These are phyloP conservation scores for Catocala nupta DNA, from an alignment of 2,888 invertebrate species.

Conservation along the genomic window DNA sequence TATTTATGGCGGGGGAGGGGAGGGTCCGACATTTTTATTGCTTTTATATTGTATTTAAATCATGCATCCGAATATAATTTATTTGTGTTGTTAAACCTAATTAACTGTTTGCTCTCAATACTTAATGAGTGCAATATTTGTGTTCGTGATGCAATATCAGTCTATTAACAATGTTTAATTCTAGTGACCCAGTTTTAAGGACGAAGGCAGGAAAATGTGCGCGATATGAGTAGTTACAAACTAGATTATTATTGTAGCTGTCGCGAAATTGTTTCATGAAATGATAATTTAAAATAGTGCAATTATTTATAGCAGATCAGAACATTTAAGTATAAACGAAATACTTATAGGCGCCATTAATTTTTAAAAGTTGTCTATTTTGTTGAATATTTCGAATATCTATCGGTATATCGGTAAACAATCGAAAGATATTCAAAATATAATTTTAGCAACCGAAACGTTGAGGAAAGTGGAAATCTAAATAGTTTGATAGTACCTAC, in stretches of 20 bases:
- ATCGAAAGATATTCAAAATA: too few relatives aligned
- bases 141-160: slow-evolving; percentile 33
- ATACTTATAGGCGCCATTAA: too few relatives aligned
- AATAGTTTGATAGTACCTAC: too few relatives aligned
- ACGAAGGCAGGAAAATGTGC: slow-evolving; percentile 42
- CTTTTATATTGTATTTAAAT: slow-evolving; percentile 4
- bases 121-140: slow-evolving; percentile 38
- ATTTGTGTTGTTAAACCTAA: slow-evolving; percentile 17
- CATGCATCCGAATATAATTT: neutral
- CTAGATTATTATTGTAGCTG: slow-evolving; percentile 4
- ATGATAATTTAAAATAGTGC: too few relatives aligned
- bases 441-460: too few relatives aligned
- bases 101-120: slow-evolving; percentile 37
- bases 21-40: slow-evolving; percentile 7
- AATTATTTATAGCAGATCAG: too few relatives aligned
- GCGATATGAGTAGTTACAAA: slow-evolving; percentile 18
- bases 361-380: too few relatives aligned
- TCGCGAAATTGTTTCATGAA: neutral
- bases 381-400: too few relatives aligned
- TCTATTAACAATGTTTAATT: slow-evolving; percentile 43
- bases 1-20: neutral
- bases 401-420: too few relatives aligned
- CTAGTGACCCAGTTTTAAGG: slow-evolving; percentile 43
- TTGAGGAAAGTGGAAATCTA: too few relatives aligned
- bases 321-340: too few relatives aligned